phyloP scores from a whole-genome alignment of 2,888 invertebrate genomes.

The Limnephilus marmoratus region DNA sequence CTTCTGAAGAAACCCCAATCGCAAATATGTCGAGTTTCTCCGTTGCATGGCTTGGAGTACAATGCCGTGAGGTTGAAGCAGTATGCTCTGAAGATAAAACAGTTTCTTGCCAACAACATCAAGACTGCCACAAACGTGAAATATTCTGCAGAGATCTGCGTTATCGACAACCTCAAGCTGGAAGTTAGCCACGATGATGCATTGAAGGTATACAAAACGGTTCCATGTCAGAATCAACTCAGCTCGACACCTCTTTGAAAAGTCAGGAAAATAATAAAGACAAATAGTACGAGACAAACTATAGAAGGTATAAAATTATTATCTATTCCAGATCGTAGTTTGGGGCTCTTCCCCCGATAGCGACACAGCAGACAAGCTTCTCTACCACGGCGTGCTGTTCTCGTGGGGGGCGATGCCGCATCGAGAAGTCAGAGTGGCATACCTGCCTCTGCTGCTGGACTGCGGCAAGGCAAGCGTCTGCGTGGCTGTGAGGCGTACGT shows the following conservation, averaged over 20 bases:
- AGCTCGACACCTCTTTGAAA: too few species aligned
- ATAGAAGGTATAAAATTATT: not conserved
- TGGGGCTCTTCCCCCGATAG: constrained; percentile 67
- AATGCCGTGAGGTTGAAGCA: constrained; percentile 72
- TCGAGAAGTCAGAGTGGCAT: constrained; percentile 69
- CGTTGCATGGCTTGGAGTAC: constrained; percentile 72
- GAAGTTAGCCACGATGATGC: constrained; percentile 72
- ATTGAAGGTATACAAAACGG: constrained; percentile 69
- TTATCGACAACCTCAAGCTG: constrained; percentile 71
- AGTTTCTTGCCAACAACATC: constrained; percentile 70
- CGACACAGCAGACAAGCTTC: constrained; percentile 68
- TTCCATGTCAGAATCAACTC: too few species aligned
- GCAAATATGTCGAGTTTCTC: constrained; percentile 69
- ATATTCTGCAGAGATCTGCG: constrained; percentile 71
- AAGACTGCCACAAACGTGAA: constrained; percentile 69
- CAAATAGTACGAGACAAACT: not conserved
- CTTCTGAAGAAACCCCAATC: constrained; percentile 51
- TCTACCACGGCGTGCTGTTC: constrained; percentile 72
- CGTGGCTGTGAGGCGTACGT: constrained; percentile 70
- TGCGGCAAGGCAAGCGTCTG: constrained; percentile 72
- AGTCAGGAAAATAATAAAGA: not conserved
- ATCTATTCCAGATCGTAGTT: constrained; percentile 71
- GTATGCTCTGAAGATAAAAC: constrained; percentile 73
- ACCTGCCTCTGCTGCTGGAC: constrained; percentile 75
- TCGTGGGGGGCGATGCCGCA: constrained; percentile 70